Base-by-base conservation (phyloP, 2,797 vertebrate species). In the Lindbergichthys nudifrons region DNA sequence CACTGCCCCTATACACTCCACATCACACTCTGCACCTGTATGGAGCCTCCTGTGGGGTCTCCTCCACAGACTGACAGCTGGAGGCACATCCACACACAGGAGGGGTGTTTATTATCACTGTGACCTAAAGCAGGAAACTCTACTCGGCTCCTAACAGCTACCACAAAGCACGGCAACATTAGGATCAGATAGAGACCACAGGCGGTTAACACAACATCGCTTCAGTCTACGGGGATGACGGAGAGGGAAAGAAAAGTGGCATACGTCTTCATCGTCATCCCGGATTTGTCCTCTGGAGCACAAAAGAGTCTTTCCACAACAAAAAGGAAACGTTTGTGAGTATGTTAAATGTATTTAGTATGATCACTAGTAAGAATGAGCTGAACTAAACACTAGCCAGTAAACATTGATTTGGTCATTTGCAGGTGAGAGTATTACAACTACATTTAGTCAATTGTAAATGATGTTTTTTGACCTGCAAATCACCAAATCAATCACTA, bases 281-380 rank as follows among this genome's bases (percentile, higher is more conserved):
- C 75, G 59, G 86, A 94, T 80, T 87, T 92, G 92, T 89, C 92
- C 89, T 92, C 92, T 92, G 78, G 87, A 92, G 92, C 91, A 95
- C 72, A 93, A 84, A 88, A 95, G 86, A 59, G 90, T 86, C 92
- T 89, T 94, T 86, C 80, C 45, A 30, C 36, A 42, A 60, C 46
- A 81, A 60, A 75, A 75, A 61, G 19, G 15, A 52, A 71, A 72
- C 42, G n/a, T 73, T 68, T 39, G 10, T 61, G 30, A 57, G 32
- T 10, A 26, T 61, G 36, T 6, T 8, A 50, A 16, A 56, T 50
- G 56, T 60, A 70, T 19, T 63, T 18, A 57, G 52, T 67, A 69
- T 36, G 9, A 36, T 64, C 0, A 51, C 43, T 26, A 41, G 5
- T 23, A 58, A 47, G 21, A 54, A 52, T 43, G 32, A 67, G 5